Evolutionary conservation across 2,888 invertebrate genomes (phyloP), one percentile per base, ranked within the genome.

Genomic region (Noctua janthe): DNA sequence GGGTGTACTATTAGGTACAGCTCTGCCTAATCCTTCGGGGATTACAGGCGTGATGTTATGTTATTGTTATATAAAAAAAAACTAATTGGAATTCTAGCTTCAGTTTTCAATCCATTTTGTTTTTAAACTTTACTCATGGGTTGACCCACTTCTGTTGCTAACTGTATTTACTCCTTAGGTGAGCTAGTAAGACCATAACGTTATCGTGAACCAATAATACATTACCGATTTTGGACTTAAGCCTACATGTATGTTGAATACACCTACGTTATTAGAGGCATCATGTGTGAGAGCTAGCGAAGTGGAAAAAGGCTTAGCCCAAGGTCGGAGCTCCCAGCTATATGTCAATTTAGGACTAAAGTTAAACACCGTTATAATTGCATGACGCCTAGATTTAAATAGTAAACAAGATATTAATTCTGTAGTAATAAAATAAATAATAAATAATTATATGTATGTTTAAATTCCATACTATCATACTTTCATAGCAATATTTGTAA

Each of bases 181-280:
- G 66, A 59, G 67, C n/a, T 54, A 64, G 62, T 29, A 74, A 51
- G n/a, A 75, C 29, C 49, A n/a, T 64, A 72, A 84, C 81, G 83
- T 47, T 83, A 82, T 71, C 56, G 20, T 10, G 71, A 71, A 77
- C 51, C 71, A 81, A 49, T 82, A 76, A 82, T 77, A 82, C n/a
- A 56, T 66, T 59, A 71, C 83, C 7, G 83, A 71, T 77, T 71
- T 43, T 51, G 8, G 15, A 77, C 51, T 71, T 56, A 77, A 71
- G 71, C 49, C 76, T 81, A 59, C 23, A 62, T 64, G 10, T 74
- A 17, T 49, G 39, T 51, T 49, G 15, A 54, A 56, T 67, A 78
- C 49, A n/a, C 66, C 20, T 35, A 49, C 20, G n/a, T 56, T 35
- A 47, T 66, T 47, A 17, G 4, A 29, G 43, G 20, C 43, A 35